A percentile compares a stretch with the other conserved stretches of the same genome.
phyloP scores from a whole-genome alignment of 2,888 invertebrate genomes.

The Maniola hyperantus region DNA sequence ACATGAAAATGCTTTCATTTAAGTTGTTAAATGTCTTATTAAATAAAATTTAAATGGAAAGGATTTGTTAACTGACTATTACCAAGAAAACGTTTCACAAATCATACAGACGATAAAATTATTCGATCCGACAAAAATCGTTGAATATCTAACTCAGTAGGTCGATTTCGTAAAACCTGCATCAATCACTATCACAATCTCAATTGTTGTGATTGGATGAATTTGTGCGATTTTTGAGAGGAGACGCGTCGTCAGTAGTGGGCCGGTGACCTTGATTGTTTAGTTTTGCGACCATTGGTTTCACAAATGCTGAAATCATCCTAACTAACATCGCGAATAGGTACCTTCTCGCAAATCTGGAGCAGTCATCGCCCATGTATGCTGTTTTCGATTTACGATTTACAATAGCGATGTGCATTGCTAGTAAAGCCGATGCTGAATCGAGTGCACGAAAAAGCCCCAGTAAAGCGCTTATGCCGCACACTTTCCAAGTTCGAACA shows the following conservation, averaged over 20 bases:
- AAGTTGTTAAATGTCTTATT: background rate
- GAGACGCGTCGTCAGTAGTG: too few relatives aligned
- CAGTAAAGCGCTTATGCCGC: slow-evolving; percentile 46
- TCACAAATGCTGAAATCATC: background rate
- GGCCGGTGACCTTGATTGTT: too few relatives aligned
- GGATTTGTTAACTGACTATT: too few relatives aligned
- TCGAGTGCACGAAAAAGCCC: slow-evolving; percentile 48
- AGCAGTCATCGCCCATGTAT: slow-evolving; percentile 53
- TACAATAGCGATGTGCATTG: slow-evolving; percentile 45
- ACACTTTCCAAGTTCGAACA: slow-evolving; percentile 33
- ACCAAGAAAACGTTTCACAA: too few relatives aligned
- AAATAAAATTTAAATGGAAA: too few relatives aligned
- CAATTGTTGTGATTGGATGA: too few relatives aligned
- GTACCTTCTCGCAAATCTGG: slow-evolving; percentile 58
- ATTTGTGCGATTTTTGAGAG: too few relatives aligned
- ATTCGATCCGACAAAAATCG: too few relatives aligned
- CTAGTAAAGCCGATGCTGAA: slow-evolving; percentile 52
- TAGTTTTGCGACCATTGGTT: background rate
- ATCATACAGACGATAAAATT: too few relatives aligned
- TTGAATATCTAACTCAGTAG: too few relatives aligned
- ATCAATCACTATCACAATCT: too few relatives aligned
- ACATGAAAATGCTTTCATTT: slow-evolving; percentile 15
- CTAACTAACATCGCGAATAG: background rate
- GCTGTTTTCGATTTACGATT: slow-evolving; percentile 61
- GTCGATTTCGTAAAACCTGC: too few relatives aligned